Conservation (phyloP, 2,113 vertebrate species). For the Myrmophylax atrothorax region DNA sequence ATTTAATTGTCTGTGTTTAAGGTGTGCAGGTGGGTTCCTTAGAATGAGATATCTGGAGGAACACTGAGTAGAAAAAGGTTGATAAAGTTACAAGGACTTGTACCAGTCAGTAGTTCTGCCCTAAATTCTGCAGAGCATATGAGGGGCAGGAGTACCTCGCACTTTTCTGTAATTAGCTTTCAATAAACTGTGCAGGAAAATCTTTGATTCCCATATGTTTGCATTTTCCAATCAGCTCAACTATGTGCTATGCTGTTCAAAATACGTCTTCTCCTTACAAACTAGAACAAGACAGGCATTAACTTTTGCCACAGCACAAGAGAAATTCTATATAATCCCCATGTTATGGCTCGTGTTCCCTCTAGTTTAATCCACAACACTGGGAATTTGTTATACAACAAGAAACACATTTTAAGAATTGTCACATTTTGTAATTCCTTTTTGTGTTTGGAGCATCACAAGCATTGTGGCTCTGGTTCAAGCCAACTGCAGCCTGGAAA, state of each 20-base stretch:
- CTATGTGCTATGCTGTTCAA: neutral
- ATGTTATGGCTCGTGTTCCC: constrained; percentile 38
- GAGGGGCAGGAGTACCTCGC: neutral
- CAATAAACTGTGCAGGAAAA: neutral
- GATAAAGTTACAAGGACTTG: neutral
- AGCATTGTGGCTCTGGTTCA: constrained; percentile 44
- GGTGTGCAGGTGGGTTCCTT: neutral
- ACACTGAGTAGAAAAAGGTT: neutral
- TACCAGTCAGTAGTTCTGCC: neutral
- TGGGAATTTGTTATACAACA: constrained; percentile 55
- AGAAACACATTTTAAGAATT: constrained; percentile 62
- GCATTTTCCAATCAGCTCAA: neutral
- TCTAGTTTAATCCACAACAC: constrained; percentile 53
- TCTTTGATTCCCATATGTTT: neutral
- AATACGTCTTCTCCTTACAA: neutral
- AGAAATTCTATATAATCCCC: constrained; percentile 32
- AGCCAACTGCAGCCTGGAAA: constrained; percentile 56
- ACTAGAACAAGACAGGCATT: constrained; percentile 12
- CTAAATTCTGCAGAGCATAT: neutral
- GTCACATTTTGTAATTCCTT: constrained; percentile 58
- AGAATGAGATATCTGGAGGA: neutral
- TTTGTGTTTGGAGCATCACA: constrained; percentile 26
- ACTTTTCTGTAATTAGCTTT: constrained; percentile 11
- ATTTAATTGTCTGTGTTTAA: neutral
- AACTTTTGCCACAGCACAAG: constrained; percentile 24